Percentiles rank a stretch among this genome's conserved stretches.
Evolutionary conservation across 2,113 vertebrate genomes (phyloP).

Genomic region (Emydura subglobosa): DNA sequence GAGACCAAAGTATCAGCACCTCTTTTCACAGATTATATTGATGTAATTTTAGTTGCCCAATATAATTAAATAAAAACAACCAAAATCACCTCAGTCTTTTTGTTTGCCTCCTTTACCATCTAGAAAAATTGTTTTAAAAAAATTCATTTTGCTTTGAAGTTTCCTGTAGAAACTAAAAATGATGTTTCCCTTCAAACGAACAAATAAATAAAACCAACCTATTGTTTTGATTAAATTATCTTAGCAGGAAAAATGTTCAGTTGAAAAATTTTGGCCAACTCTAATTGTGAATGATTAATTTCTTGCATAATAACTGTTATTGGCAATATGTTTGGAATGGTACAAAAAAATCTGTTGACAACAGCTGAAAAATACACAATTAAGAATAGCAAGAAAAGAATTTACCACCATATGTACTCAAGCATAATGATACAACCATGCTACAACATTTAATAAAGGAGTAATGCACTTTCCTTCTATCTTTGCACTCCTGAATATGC

Average conservation of each 20-base stretch:
- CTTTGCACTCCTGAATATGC: neutral
- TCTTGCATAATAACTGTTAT: neutral
- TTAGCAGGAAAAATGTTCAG: neutral
- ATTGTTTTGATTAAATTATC: neutral
- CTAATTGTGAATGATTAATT: neutral
- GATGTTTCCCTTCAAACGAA: neutral
- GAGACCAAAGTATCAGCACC: rapidly evolving
- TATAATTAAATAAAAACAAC: too few species aligned
- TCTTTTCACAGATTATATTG: neutral
- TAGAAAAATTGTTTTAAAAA: too few species aligned
- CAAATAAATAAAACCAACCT: neutral
- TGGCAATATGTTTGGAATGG: neutral
- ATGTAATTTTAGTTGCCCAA: too few species aligned
- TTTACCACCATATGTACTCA: neutral
- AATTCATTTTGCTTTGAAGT: too few species aligned
- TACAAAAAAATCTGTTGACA: neutral
- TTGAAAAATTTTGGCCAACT: neutral
- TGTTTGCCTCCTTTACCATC: too few species aligned
- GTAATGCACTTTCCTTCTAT: neutral
- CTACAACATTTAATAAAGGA: neutral
- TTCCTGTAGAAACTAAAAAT: neutral
- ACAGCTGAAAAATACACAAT: neutral
- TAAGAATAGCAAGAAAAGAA: neutral
- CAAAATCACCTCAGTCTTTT: too few species aligned
- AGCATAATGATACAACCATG: neutral